These are phyloP conservation scores for Arizona elegans DNA, from an alignment of 2,113 vertebrate species.

Conservation along the genomic window DNA sequence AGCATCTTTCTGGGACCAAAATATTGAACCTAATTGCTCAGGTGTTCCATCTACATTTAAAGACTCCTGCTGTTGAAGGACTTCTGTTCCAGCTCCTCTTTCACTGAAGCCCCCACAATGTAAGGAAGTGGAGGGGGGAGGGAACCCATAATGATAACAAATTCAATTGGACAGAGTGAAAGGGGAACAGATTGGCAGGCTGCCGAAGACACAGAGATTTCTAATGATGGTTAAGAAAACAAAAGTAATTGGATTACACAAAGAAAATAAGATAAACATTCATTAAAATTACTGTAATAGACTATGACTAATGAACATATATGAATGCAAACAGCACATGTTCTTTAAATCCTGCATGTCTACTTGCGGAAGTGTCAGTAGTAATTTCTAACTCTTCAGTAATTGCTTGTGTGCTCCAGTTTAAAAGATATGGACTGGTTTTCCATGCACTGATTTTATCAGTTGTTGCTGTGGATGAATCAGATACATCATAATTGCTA, in stretches of 20 bases:
- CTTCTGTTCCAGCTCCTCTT: slow-evolving; percentile 60
- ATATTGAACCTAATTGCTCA: slow-evolving; percentile 60
- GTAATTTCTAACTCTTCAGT: slow-evolving; percentile 52
- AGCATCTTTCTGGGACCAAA: slow-evolving; percentile 37
- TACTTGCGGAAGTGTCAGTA: slow-evolving; percentile 53
- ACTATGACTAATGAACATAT: slow-evolving; percentile 70
- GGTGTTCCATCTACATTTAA: slow-evolving; percentile 61
- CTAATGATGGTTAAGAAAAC: slow-evolving; percentile 65
- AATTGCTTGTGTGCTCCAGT: slow-evolving; percentile 33
- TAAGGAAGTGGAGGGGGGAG: slow-evolving; percentile 57
- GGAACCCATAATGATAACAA: slow-evolving; percentile 74
- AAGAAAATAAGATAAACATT: slow-evolving; percentile 78
- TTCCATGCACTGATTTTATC: slow-evolving; percentile 52
- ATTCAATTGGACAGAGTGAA: slow-evolving; percentile 75
- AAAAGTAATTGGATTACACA: slow-evolving; percentile 76
- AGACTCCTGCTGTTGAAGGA: slow-evolving; percentile 49
- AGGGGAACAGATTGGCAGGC: slow-evolving; percentile 68
- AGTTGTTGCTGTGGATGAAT: slow-evolving; percentile 36
- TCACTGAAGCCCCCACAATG: slow-evolving; percentile 62
- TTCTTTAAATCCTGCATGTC: slow-evolving; percentile 43
- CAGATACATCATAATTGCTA: slow-evolving; percentile 52
- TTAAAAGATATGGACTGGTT: slow-evolving; percentile 33
- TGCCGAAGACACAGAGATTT: slow-evolving; percentile 65
- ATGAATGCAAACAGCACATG: slow-evolving; percentile 27
- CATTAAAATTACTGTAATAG: slow-evolving; percentile 75